Evolutionary conservation across 1,140 invertebrate species (phyloP).

Genomic region (Aphelenchoides fujianensis): DNA sequence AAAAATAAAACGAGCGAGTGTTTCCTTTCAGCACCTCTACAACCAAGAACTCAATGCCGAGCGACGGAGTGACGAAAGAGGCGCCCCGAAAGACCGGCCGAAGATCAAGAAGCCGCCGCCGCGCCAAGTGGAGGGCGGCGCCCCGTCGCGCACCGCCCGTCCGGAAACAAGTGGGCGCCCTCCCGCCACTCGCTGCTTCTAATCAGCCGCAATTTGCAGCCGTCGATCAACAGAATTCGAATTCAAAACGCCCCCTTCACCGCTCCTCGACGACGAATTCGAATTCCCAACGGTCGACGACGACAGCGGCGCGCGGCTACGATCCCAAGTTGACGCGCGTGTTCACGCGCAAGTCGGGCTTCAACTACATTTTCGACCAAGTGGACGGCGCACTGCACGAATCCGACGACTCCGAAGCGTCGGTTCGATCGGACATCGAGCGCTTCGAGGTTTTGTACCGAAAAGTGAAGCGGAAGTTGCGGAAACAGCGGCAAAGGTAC

Average conservation of each 20-base stretch:
- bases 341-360: constrained; percentile 2
- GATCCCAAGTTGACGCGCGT: not conserved
- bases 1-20: too few species aligned
- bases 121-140: too few species aligned
- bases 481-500: constrained; percentile 20
- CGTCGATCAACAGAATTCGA: not conserved
- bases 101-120: too few species aligned
- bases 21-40: constrained; percentile 3
- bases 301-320: not conserved
- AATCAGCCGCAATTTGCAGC: too few species aligned
- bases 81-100: not conserved
- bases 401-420: not conserved
- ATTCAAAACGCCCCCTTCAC: not conserved
- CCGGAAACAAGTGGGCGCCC: too few species aligned
- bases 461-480: constrained; percentile 10
- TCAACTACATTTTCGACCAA: constrained; percentile 10
- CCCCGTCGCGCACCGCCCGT: too few species aligned
- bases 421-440: constrained; percentile 10
- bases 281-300: not conserved
- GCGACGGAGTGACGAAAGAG: too few species aligned
- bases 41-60: not conserved
- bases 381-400: not conserved
- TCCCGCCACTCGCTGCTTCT: too few species aligned
- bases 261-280: not conserved
- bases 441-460: constrained; percentile 15